Base-by-base conservation (phyloP, 2,888 invertebrate genomes). In the Oxystoma pomonae region DNA sequence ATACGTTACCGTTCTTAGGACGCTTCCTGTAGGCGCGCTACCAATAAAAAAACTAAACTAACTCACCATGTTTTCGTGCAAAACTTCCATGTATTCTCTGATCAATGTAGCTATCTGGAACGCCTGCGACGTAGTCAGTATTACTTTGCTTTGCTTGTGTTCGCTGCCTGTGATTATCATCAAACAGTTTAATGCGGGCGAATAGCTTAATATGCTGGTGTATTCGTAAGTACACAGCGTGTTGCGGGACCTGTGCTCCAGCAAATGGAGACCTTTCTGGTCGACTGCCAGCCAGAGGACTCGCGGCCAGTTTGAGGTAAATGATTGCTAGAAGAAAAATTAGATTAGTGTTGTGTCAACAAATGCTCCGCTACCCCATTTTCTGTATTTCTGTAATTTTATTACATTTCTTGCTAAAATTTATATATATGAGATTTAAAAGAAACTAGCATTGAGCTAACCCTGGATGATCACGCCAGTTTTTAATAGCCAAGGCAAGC, bases 281-380 rank as follows among this genome's bases (percentile, higher is more conserved):
- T 96, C 95, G 59, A 97, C 92, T 20, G 94, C 96, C 71, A 97
- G 82, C 94, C 96, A 95, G 56, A 97, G 83, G 55, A 91, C 88
- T 74, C 96, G 87, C 21, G 97, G 96, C 93, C 97, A 95, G 80
- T 94, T 94, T 20, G 96, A 95, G 16, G 96, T 96, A 79, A 96
- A 96, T 12, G 94, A 93, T 90, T 97, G 96, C 92, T 93, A 79
- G 50, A 81, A 80, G 62, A 62, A n/a, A 12, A 50, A 9, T 12
- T 12, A 9, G 12, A 12, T n/a, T n/a, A 50, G 12, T 50, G n/a
- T 12, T 12, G 9, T 50, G 50, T 50, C n/a, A n/a, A n/a, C n/a
- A n/a, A n/a, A n/a, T n/a, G n/a, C n/a, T n/a, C n/a, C n/a, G n/a
- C n/a, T n/a, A n/a, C n/a, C n/a, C n/a, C n/a, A n/a, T n/a, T n/a